These are phyloP conservation scores for Cephalopholis sonnerati DNA, from an alignment of 2,113 vertebrate species.

Conservation along the genomic window DNA sequence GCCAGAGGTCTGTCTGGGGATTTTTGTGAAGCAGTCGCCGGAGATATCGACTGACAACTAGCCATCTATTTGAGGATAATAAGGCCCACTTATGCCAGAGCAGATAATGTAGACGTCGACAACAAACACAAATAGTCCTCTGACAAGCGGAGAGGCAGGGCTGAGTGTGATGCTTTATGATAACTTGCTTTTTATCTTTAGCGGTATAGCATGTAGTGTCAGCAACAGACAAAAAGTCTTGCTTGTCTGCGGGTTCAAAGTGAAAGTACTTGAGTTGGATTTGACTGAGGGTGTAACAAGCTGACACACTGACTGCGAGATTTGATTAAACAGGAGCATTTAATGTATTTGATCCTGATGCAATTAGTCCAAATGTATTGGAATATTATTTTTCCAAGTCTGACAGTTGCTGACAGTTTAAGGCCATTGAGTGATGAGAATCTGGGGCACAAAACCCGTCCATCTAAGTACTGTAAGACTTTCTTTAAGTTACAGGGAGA, in stretches of 20 bases:
- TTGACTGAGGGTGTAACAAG: background rate
- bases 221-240: background rate
- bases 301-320: background rate
- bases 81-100: constrained; percentile 72
- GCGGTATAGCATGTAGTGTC: constrained; percentile 11
- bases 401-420: constrained; percentile 53
- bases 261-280: background rate
- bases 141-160: constrained; percentile 43
- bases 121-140: constrained; percentile 51
- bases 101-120: constrained; percentile 55
- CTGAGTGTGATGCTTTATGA: constrained; percentile 48
- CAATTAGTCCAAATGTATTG: constrained; percentile 17
- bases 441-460: constrained; percentile 27
- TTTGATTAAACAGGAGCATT: background rate
- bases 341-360: background rate
- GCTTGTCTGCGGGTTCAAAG: constrained; percentile 1
- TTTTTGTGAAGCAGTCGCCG: constrained; percentile 30
- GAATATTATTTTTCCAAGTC: constrained; percentile 6
- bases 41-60: constrained; percentile 63
- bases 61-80: constrained; percentile 72
- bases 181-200: constrained; percentile 50
- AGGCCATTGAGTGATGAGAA: constrained; percentile 38
- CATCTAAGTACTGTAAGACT: constrained; percentile 7
- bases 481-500: background rate
- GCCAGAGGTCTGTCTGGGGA: constrained; percentile 50